phyloP scores from a whole-genome alignment of 2,888 invertebrate genomes.

The Amiota communis region DNA sequence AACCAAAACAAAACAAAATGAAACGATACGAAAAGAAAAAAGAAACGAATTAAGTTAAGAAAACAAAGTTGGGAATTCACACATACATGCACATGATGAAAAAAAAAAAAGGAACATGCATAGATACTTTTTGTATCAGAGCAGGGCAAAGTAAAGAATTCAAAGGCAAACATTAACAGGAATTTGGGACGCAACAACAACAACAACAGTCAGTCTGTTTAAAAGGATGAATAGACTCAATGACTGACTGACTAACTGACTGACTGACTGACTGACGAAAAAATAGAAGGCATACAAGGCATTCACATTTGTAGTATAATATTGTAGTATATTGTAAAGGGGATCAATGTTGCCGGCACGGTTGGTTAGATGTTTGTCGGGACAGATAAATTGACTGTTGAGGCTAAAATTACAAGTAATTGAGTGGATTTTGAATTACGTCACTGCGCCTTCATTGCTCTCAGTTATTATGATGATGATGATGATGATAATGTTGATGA shows the following conservation, averaged over 20 bases:
- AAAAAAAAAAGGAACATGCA: background rate
- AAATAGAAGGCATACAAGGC: background rate
- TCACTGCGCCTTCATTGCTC: background rate
- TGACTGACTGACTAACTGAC: too few species aligned
- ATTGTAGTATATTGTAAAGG: background rate
- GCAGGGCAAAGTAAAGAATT: background rate
- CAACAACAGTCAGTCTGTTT: too few species aligned
- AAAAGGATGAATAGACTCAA: too few species aligned
- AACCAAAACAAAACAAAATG: conserved; percentile 27
- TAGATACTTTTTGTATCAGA: background rate
- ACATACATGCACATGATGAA: conserved; percentile 14
- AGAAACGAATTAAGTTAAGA: background rate
- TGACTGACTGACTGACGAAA: too few species aligned
- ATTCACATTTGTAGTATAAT: background rate
- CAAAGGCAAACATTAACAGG: background rate
- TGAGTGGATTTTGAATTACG: conserved; percentile 42
- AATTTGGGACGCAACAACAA: too few species aligned
- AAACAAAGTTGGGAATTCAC: conserved; percentile 26
- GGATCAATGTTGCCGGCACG: background rate
- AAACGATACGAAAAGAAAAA: background rate
- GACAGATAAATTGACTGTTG: conserved; percentile 44
- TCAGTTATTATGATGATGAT: too few species aligned
- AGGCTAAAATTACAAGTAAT: conserved; percentile 66
- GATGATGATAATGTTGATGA: too few species aligned
- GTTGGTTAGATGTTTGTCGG: conserved; percentile 6